These are phyloP conservation scores for Anniella stebbinsi DNA, from an alignment of 2,797 vertebrate genomes.

Conservation along the genomic window DNA sequence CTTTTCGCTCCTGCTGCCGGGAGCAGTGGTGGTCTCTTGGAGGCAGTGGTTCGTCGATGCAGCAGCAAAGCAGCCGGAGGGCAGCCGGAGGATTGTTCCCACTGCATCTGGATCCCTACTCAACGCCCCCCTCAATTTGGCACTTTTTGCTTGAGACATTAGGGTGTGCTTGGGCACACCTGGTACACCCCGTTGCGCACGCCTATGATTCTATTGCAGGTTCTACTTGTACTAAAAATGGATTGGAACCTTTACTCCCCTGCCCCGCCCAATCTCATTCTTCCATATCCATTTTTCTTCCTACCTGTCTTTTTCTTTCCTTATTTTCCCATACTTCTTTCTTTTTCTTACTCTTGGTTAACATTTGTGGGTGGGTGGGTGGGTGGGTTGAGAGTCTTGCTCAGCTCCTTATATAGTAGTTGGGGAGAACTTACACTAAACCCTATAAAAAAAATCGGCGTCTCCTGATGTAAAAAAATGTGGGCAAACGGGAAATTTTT, in stretches of 20 bases:
- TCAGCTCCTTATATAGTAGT: neutral
- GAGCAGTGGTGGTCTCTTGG: too few relatives aligned
- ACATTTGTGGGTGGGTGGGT: neutral
- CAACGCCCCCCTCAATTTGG: too few relatives aligned
- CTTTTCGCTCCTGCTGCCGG: too few relatives aligned
- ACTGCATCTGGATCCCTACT: too few relatives aligned
- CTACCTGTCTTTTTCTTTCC: too few relatives aligned
- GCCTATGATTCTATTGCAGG: neutral
- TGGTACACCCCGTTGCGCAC: too few relatives aligned
- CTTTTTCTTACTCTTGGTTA: neutral
- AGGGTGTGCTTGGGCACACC: too few relatives aligned
- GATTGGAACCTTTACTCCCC: too few relatives aligned
- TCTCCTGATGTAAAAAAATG: constrained; percentile 47
- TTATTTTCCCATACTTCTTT: neutral
- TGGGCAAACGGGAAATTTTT: constrained; percentile 7
- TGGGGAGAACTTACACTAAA: neutral
- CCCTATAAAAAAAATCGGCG: constrained; percentile 48
- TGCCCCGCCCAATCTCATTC: neutral
- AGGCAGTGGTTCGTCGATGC: too few relatives aligned
- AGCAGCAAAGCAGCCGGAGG: too few relatives aligned
- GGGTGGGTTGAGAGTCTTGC: neutral
- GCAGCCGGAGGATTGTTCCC: too few relatives aligned
- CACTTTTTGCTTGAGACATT: too few relatives aligned
- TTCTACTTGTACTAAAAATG: neutral
- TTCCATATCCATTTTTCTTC: neutral